Base-by-base conservation (phyloP, 2,888 invertebrate genomes). In the Himalopsyche tibetana region DNA sequence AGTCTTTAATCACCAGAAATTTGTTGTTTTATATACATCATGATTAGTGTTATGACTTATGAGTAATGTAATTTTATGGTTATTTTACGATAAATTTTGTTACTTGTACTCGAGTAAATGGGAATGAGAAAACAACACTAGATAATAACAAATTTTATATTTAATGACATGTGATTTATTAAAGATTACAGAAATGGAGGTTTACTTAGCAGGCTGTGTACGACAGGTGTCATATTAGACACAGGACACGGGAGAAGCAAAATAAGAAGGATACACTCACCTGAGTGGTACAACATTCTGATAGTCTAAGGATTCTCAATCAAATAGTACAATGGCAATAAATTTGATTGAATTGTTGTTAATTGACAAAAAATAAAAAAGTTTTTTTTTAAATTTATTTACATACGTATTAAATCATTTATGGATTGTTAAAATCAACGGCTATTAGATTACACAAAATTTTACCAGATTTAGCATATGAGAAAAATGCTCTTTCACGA, bases 101-200 rank as follows among this genome's bases (percentile, higher is more conserved):
- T 15, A 51, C 15, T 12, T 51, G 51, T 12, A 51, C 15, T 15
- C 2, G 12, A 3, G 15, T 74, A 15, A 15, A 38, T 38, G 15
- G 36, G 74, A 1, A 9, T 36, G 15, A 74, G 12, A 74, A 38
- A 74, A 9, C 74, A 28, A 74, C 38, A 9, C 74, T 15, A 8
- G 74, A 74, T 74, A 74, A 74, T 74, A 36, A 38, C 38, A 38
- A 74, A 74, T 38, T 74, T 74, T 38, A 74, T 74, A 74, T 74
- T 74, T 74, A 74, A 74, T 74, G 74, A 36, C 74, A 36, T 74
- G 74, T 74, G 74, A 74, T 74, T 74, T 74, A 74, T 74, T 74
- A 74, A 74, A 38, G 38, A 74, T 74, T 38, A 74, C 74, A 19
- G 74, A 74, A 74, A 28, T 74, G 15, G 74, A 38, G 15, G 74